Conservation (phyloP, 2,113 vertebrate species). For the Octodon degus region DNA sequence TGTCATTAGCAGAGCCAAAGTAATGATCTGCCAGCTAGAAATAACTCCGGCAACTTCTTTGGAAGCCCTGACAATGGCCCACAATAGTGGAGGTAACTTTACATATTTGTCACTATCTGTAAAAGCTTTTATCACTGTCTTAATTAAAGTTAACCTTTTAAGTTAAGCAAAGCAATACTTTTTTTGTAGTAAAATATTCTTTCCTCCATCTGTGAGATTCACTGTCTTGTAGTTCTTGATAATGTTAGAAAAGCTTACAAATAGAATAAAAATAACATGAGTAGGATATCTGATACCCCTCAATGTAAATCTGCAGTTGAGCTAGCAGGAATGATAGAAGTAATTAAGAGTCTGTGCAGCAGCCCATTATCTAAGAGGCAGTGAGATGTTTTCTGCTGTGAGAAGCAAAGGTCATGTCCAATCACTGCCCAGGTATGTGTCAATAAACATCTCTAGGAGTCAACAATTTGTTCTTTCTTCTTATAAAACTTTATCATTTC, state of each 20-base stretch:
- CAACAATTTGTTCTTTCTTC: not conserved
- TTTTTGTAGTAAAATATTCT: conserved; percentile 66
- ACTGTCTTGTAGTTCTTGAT: conserved; percentile 45
- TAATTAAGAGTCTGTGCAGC: not conserved
- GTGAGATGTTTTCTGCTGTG: not conserved
- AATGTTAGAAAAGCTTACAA: conserved; percentile 68
- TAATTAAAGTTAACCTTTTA: conserved; percentile 74
- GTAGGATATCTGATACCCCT: conserved; percentile 49
- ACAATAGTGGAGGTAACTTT: conserved; percentile 89
- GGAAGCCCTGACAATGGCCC: conserved; percentile 92
- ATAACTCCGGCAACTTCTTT: conserved; percentile 90
- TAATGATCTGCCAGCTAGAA: conserved; percentile 96
- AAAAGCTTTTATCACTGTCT: conserved; percentile 64
- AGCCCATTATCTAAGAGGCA: not conserved
- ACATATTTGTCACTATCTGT: conserved; percentile 64
- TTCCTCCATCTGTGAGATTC: conserved; percentile 64
- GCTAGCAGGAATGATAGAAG: conserved; percentile 26
- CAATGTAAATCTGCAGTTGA: conserved; percentile 43
- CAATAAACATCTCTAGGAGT: not conserved
- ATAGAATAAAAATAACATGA: conserved; percentile 46
- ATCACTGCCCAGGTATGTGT: not conserved
- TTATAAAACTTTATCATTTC: not conserved
- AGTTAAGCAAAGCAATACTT: conserved; percentile 63
- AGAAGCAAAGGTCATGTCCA: not conserved
- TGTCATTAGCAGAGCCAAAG: conserved; percentile 90